Evolutionary conservation across 2,888 invertebrate species (phyloP).

Genomic region (Drosophila quasianomalipes): DNA sequence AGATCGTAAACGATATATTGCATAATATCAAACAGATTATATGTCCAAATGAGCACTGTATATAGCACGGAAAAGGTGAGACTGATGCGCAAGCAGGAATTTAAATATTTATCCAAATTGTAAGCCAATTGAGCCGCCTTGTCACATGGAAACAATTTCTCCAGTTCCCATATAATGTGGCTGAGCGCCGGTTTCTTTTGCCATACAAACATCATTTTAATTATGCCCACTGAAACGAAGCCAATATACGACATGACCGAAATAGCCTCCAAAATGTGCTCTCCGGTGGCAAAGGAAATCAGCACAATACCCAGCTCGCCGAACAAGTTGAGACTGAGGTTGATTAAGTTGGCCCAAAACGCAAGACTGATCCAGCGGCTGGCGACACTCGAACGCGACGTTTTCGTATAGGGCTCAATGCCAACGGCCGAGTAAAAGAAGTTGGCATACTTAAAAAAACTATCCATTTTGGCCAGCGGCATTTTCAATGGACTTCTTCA

Average conservation of each 20-base stretch:
- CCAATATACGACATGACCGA: constrained; percentile 80
- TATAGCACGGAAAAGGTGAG: constrained; percentile 76
- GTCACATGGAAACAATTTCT: constrained; percentile 63
- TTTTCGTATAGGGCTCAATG: constrained; percentile 59
- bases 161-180: constrained; percentile 62
- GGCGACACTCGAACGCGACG: neutral
- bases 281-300: constrained; percentile 53
- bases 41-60: constrained; percentile 80
- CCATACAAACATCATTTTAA: constrained; percentile 79
- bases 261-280: constrained; percentile 74
- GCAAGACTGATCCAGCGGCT: constrained; percentile 31
- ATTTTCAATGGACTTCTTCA: constrained; percentile 17
- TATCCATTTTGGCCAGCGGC: constrained; percentile 52
- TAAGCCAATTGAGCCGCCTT: constrained; percentile 44
- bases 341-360: constrained; percentile 64
- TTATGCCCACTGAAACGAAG: constrained; percentile 71
- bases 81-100: constrained; percentile 56
- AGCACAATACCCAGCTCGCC: constrained; percentile 69
- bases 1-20: constrained; percentile 69
- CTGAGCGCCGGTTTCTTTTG: constrained; percentile 63
- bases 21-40: constrained; percentile 74
- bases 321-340: constrained; percentile 53
- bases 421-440: constrained; percentile 75
- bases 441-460: constrained; percentile 73
- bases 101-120: constrained; percentile 52